phyloP scores from a whole-genome alignment of 2,113 vertebrate genomes.

The Ammospiza nelsoni region DNA sequence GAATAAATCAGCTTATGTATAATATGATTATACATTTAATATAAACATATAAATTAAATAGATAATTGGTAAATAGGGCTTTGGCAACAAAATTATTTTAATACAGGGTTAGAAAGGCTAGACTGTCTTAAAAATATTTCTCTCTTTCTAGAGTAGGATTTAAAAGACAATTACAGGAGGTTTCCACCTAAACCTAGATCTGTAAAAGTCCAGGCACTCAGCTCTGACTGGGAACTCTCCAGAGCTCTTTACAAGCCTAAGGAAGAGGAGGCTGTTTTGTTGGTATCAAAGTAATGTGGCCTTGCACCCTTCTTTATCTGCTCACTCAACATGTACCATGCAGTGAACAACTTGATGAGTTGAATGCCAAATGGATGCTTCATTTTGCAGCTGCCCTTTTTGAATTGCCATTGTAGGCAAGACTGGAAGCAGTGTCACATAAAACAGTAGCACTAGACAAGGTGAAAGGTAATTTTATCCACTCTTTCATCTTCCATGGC shows the following conservation, averaged over 20 bases:
- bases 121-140: neutral
- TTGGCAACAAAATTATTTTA: neutral
- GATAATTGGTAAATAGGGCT: neutral
- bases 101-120: neutral
- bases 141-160: neutral
- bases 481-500: neutral
- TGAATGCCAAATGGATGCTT: neutral
- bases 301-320: neutral
- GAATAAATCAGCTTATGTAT: slow-evolving; percentile 3
- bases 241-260: neutral
- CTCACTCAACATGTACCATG: fast-evolving
- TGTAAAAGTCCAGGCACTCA: neutral
- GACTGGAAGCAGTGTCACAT: neutral
- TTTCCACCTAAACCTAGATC: neutral
- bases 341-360: neutral
- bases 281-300: neutral
- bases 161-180: neutral
- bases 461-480: neutral
- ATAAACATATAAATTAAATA: neutral
- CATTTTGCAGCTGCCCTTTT: neutral
- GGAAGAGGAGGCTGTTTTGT: neutral
- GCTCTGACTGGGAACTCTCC: neutral
- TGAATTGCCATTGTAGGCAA: neutral
- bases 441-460: neutral
- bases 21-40: slow-evolving; percentile 21